Percentiles rank a stretch among this genome's conserved stretches.
Evolutionary conservation across 1,140 invertebrate genomes (phyloP).

Genomic region (Drosophila ambigua): DNA sequence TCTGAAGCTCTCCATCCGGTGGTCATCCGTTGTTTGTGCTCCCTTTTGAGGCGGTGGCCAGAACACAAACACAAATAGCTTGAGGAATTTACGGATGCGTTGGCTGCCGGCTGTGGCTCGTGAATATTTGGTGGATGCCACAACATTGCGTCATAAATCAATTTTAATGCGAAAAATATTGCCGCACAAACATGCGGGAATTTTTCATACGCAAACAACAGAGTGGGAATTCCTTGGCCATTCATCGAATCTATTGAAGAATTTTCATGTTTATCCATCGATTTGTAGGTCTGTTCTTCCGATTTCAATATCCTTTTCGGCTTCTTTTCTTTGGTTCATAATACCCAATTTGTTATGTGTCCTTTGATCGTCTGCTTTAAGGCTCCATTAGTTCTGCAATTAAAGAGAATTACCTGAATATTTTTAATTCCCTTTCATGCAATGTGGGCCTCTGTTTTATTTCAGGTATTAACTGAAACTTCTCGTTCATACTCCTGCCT

Average conservation of each 20-base stretch:
- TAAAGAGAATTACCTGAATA: too few relatives aligned
- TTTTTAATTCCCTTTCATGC: too few relatives aligned
- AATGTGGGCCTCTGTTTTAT: too few relatives aligned
- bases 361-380: too few relatives aligned
- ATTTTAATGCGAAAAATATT: slow-evolving; percentile 80
- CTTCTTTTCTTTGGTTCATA: too few relatives aligned
- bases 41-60: slow-evolving; percentile 45
- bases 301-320: too few relatives aligned
- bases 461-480: slow-evolving; percentile 30
- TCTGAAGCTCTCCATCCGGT: neutral
- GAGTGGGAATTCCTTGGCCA: slow-evolving; percentile 25
- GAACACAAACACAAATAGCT: slow-evolving; percentile 59
- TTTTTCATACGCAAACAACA: slow-evolving; percentile 50
- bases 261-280: too few relatives aligned
- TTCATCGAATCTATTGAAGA: slow-evolving; percentile 16
- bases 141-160: slow-evolving; percentile 71
- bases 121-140: slow-evolving; percentile 33
- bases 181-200: slow-evolving; percentile 33
- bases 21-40: slow-evolving; percentile 43
- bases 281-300: too few relatives aligned
- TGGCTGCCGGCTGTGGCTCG: slow-evolving; percentile 13
- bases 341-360: too few relatives aligned
- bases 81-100: slow-evolving; percentile 56
- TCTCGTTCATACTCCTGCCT: too few relatives aligned
- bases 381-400: too few relatives aligned